A percentile compares a stretch with the other conserved stretches of the same genome.
Conservation (phyloP, 2,797 vertebrate genomes). For the Urosaurus nigricauda region DNA sequence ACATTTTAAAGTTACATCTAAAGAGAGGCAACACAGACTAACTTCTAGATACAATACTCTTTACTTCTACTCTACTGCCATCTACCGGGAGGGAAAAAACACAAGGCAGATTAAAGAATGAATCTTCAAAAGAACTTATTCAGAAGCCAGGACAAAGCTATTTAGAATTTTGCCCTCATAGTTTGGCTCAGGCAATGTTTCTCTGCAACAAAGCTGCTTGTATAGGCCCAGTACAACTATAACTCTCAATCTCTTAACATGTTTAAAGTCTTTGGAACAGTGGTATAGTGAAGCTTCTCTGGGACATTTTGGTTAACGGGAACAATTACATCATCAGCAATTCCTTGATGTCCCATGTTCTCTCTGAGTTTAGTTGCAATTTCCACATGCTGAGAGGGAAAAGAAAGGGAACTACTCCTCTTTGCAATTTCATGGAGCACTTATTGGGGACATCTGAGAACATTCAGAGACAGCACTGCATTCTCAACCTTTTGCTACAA, state of each 20-base stretch:
- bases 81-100: slow-evolving; percentile 10
- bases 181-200: not conserved
- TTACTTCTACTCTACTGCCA: slow-evolving; percentile 39
- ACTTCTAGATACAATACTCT: not conserved
- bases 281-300: not conserved
- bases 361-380: too few relatives aligned
- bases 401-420: too few relatives aligned
- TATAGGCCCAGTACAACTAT: not conserved
- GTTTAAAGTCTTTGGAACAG: not conserved
- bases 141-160: not conserved
- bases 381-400: too few relatives aligned
- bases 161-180: not conserved
- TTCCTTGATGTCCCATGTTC: too few relatives aligned
- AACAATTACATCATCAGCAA: too few relatives aligned
- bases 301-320: too few relatives aligned
- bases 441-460: too few relatives aligned
- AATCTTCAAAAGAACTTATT: not conserved
- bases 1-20: rapidly evolving
- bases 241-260: not conserved
- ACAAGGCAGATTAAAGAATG: not conserved
- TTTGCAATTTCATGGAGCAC: too few relatives aligned
- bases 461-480: too few relatives aligned
- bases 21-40: too few relatives aligned
- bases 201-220: not conserved
- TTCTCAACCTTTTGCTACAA: too few relatives aligned